Conservation (phyloP, 2,888 invertebrate genomes). For the Oasisia sp. region DNA sequence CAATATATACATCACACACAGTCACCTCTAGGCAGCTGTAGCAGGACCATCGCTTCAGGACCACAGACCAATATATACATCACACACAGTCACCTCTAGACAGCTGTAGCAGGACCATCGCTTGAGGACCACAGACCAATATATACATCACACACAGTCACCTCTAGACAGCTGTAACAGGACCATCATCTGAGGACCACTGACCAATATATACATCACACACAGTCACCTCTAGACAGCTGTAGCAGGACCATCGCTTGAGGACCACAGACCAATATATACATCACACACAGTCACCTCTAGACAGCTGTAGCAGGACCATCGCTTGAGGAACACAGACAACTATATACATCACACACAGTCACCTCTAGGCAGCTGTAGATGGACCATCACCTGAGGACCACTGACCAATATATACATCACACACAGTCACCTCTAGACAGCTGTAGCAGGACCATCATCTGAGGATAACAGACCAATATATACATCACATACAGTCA, state of each 20-base stretch:
- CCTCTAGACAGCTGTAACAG: neutral
- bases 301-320: too few relatives aligned
- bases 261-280: neutral
- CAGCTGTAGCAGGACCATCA: too few relatives aligned
- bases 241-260: too few relatives aligned
- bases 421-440: neutral
- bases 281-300: neutral
- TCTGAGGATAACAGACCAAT: too few relatives aligned
- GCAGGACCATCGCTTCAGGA: neutral
- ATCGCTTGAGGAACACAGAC: neutral
- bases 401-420: neutral
- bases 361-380: neutral
- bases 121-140: conserved; percentile 6
- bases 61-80: neutral
- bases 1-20: neutral
- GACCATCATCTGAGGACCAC: neutral
- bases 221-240: neutral
- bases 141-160: neutral
- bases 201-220: neutral
- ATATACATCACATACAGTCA: too few relatives aligned
- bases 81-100: neutral
- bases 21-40: neutral
- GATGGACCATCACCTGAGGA: neutral
- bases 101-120: too few relatives aligned
- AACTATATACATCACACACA: neutral